These are phyloP conservation scores for Drosophila eohydei DNA, from an alignment of 2,888 invertebrate species.

Conservation along the genomic window DNA sequence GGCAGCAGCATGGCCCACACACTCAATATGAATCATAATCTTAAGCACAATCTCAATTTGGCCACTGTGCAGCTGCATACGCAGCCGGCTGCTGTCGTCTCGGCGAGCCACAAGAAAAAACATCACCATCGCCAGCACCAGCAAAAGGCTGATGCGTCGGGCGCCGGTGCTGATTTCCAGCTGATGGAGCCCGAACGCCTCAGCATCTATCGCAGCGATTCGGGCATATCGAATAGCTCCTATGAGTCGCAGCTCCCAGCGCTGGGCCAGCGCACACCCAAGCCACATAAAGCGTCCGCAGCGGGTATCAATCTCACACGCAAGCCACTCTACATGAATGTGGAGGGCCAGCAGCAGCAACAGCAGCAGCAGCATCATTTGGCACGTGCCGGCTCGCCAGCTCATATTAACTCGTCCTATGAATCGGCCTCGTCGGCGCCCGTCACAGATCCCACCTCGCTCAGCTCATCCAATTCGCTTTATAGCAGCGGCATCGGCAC, in stretches of 20 bases:
- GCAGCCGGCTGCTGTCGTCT: slow-evolving; percentile 62
- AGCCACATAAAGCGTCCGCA: slow-evolving; percentile 54
- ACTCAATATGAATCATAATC: slow-evolving; percentile 25
- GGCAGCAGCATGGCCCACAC: slow-evolving; percentile 40
- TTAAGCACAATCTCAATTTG: slow-evolving; percentile 40
- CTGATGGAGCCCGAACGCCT: slow-evolving; percentile 83
- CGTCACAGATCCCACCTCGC: slow-evolving; percentile 77
- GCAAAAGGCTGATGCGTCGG: slow-evolving; percentile 71
- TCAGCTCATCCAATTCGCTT: slow-evolving; percentile 76
- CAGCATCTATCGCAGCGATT: slow-evolving; percentile 85
- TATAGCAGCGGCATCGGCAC: slow-evolving; percentile 72
- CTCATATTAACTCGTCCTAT: slow-evolving; percentile 79
- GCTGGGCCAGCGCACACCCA: slow-evolving; percentile 62
- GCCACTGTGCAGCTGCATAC: slow-evolving; percentile 76
- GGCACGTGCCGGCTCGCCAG: slow-evolving; percentile 63
- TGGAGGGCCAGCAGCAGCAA: slow-evolving; percentile 70
- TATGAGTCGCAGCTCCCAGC: slow-evolving; percentile 84
- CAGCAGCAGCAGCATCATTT: slow-evolving; percentile 44
- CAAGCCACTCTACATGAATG: slow-evolving; percentile 76
- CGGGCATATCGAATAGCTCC: slow-evolving; percentile 85
- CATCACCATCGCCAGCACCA: slow-evolving; percentile 83
- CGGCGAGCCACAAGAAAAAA: slow-evolving; percentile 79
- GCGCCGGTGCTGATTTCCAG: slow-evolving; percentile 68
- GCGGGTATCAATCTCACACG: slow-evolving; percentile 45
- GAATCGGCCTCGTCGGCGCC: slow-evolving; percentile 77